Conservation (phyloP, 1,140 invertebrate species). For the Cotesia vestalis region DNA sequence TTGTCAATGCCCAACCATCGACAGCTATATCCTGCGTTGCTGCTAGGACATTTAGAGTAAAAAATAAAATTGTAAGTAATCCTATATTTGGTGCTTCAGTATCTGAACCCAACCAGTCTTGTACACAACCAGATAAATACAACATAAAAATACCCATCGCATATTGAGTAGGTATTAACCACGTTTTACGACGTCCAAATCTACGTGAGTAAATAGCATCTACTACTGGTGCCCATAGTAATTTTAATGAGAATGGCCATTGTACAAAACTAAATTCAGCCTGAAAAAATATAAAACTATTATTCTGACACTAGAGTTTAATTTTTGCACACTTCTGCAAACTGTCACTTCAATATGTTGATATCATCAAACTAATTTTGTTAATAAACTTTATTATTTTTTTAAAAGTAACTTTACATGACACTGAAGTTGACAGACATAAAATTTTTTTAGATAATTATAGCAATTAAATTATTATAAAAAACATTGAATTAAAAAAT, state of each 20-base stretch:
- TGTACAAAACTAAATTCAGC: conserved; percentile 98
- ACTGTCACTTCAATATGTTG: too few relatives aligned
- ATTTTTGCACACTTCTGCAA: too few relatives aligned
- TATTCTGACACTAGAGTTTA: too few relatives aligned
- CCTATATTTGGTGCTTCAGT: conserved; percentile 78
- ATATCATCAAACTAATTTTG: too few relatives aligned
- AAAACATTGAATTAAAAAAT: too few relatives aligned
- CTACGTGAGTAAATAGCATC: conserved; percentile 86
- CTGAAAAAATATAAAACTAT: conserved; percentile 68
- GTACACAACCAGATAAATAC: conserved; percentile 78
- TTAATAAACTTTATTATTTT: too few relatives aligned
- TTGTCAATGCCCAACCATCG: conserved; percentile 99
- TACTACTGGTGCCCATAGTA: conserved; percentile 98
- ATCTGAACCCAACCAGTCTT: conserved; percentile 78
- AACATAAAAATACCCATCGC: conserved; percentile 87
- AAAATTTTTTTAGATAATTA: too few relatives aligned
- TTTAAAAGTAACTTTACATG: too few relatives aligned
- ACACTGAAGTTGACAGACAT: too few relatives aligned
- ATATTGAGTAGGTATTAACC: conserved; percentile 94
- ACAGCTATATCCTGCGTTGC: conserved; percentile 99
- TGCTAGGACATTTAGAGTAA: conserved; percentile 93
- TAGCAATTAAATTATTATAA: too few relatives aligned
- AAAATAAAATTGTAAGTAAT: conserved; percentile 86
- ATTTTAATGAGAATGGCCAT: conserved; percentile 98
- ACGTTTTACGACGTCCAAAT: conserved; percentile 95